Evolutionary conservation across 2,888 invertebrate genomes (phyloP), one percentile per base, ranked within the genome.

Genomic region (Ceriagrion tenellum): DNA sequence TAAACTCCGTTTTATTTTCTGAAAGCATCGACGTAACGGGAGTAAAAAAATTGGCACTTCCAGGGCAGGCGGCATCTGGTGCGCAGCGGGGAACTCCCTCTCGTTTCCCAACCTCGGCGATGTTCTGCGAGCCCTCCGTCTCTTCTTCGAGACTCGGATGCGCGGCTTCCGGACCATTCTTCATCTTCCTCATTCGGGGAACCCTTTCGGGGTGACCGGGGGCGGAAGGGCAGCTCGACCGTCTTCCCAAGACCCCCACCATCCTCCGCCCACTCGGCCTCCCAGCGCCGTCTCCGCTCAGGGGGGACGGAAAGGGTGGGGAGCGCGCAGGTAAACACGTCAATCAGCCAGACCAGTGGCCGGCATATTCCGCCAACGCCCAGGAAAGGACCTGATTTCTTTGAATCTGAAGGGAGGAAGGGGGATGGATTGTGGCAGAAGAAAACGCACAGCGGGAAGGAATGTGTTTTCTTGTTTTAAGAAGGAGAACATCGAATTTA

Each of bases 351-450:
- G 93, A 74, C 93, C 93, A 93, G 93, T 47, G 93, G 93, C 69
- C 93, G 93, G 93, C 93, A 93, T 63, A 74, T 93, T 93, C 93
- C 93, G 93, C 69, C 93, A 93, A 93, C 93, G 93, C 93, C 93
- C 93, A 93, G 69, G 13, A 47, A 47, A 93, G 93, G 63, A 47
- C 91, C 93, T 69, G 93, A 93, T 93, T 93, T 93, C 93, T 93
- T 93, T 69, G 69, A 93, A 69, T 81, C 30, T 35, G 47, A 74
- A 93, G 74, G 69, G 20, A 55, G 26, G 40, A 47, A 30, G n/a
- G 59, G 63, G 88, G 3, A 35, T 63, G 40, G 56, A 35, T 20
- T 16, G 59, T 55, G 93, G 69, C 40, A 47, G 63, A 40, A 89
- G 47, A 16, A n/a, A 69, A 35, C 16, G 35, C 81, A 81, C 30